Percentiles rank a stretch among this genome's conserved stretches.
Evolutionary conservation across 2,113 vertebrate genomes (phyloP).

Genomic region (Paraplagusia blochii): DNA sequence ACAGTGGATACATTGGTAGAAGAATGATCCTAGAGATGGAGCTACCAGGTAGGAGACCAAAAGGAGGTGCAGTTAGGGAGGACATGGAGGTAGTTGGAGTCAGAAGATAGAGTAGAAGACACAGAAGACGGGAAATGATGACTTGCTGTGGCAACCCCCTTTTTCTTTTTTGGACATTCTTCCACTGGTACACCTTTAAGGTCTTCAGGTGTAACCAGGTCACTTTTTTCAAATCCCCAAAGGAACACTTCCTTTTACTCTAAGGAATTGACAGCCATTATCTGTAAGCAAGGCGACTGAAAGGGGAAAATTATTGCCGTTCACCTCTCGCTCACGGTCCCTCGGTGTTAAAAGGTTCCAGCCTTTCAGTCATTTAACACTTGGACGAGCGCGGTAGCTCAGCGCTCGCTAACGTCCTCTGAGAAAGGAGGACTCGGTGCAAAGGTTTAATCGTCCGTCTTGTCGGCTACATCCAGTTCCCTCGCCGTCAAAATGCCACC

Average conservation of each 20-base stretch:
- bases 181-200: too few species aligned
- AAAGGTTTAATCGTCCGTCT: constrained; percentile 44
- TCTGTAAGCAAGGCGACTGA: constrained; percentile 28
- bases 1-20: too few species aligned
- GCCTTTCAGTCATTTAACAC: constrained; percentile 62
- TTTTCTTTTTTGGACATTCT: too few species aligned
- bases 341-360: constrained; percentile 49
- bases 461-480: constrained; percentile 33
- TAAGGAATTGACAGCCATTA: constrained; percentile 44
- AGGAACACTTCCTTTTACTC: constrained; percentile 17
- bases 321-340: not conserved
- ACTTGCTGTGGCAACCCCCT: too few species aligned
- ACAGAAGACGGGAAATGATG: too few species aligned
- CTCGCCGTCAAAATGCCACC: constrained; percentile 37
- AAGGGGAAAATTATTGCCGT: constrained; percentile 21
- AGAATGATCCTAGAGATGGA: too few species aligned
- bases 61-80: too few species aligned
- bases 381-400: constrained; percentile 34
- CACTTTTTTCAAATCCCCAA: constrained; percentile 6
- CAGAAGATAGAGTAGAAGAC: too few species aligned
- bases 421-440: constrained; percentile 21
- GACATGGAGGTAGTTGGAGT: too few species aligned
- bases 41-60: too few species aligned
- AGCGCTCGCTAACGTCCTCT: constrained; percentile 33
- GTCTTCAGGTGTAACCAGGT: not conserved